Conservation (phyloP, 2,888 invertebrate genomes). For the Campaea margaritaria region DNA sequence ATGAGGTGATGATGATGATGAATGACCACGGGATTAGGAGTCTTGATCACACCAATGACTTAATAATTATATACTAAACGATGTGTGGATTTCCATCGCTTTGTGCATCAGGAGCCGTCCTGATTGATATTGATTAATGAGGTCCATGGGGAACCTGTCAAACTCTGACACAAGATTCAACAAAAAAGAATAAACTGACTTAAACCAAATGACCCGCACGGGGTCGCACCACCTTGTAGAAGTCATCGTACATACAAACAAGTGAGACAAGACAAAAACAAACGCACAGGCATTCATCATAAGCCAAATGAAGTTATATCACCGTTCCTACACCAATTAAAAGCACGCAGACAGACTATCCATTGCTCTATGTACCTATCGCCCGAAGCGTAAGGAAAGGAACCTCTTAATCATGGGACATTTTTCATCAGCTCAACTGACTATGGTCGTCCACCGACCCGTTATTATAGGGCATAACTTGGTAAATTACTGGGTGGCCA, state of each 20-base stretch:
- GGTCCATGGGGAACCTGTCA: no score
- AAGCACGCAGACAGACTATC: constrained; percentile 13
- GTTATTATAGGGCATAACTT: constrained; percentile 35
- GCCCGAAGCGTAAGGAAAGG: constrained; percentile 19
- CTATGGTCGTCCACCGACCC: constrained; percentile 33
- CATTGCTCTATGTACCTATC: constrained; percentile 1
- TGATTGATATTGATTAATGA: no score
- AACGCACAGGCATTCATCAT: constrained; percentile 23
- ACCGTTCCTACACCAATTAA: constrained; percentile 27
- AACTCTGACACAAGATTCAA: no score
- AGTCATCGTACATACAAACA: not conserved
- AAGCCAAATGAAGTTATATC: constrained; percentile 40
- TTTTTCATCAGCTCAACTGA: constrained; percentile 31
- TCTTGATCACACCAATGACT: no score
- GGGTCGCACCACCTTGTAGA: no score
- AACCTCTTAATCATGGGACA: constrained; percentile 38
- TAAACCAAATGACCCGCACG: no score
- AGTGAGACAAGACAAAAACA: constrained; percentile 8
- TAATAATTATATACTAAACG: no score
- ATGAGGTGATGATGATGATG: no score
- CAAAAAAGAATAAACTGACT: no score
- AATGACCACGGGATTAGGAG: no score
- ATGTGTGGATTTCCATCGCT: no score
- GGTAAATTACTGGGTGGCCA: constrained; percentile 24
- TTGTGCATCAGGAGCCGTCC: no score